phyloP scores from a whole-genome alignment of 2,113 vertebrate species.

The Brachypodius melanocephalos region DNA sequence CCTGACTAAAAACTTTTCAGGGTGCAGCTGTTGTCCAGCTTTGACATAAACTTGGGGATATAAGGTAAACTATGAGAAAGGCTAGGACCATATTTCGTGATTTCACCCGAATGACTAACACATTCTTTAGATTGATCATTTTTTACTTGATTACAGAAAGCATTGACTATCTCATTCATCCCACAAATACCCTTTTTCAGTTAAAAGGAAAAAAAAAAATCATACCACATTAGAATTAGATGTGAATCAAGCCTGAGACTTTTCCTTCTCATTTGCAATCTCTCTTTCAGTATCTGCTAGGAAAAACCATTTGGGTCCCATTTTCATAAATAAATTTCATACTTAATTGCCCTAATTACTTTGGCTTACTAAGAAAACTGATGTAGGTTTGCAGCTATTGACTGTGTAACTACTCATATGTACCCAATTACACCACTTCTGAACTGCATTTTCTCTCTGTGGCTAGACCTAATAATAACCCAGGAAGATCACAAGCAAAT shows the following conservation, averaged over 20 bases:
- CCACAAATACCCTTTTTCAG: background rate
- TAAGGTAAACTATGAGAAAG: rapidly evolving
- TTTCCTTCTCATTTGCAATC: background rate
- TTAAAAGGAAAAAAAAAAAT: background rate
- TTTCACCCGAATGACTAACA: background rate
- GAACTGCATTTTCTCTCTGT: background rate
- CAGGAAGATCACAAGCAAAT: background rate
- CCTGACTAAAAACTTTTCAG: background rate
- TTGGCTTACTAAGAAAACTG: background rate
- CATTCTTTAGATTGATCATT: background rate
- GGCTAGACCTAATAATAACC: conserved; percentile 36
- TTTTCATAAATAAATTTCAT: background rate
- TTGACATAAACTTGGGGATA: background rate
- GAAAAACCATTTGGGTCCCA: background rate
- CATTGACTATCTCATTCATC: background rate
- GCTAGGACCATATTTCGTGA: background rate
- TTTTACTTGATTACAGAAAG: background rate
- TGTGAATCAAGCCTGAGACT: background rate
- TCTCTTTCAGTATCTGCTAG: background rate
- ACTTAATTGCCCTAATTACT: background rate
- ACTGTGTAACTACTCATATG: background rate
- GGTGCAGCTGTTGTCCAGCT: background rate
- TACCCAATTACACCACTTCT: background rate
- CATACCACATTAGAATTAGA: background rate
- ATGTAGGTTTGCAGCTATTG: background rate